A percentile compares a stretch with the other conserved stretches of the same genome.
Evolutionary conservation across 1,140 invertebrate species (phyloP).

Genomic region (Lepidostoma basale): DNA sequence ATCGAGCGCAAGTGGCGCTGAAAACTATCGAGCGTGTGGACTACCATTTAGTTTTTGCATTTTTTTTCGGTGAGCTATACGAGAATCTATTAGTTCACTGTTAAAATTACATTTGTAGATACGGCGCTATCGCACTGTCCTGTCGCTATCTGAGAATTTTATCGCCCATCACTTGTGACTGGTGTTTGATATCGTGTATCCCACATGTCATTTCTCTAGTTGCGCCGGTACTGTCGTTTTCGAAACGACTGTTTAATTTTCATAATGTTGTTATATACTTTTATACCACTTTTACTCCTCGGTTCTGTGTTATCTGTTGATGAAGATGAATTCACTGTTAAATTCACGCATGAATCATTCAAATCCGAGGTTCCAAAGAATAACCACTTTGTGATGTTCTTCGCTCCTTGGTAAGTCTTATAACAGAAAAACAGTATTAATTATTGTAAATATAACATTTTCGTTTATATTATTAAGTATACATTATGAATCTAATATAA

Average conservation of each 20-base stretch:
- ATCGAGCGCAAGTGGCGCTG: too few relatives aligned
- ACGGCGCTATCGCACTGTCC: too few relatives aligned
- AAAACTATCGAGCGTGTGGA: too few relatives aligned
- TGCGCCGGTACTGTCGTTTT: conserved; percentile 30
- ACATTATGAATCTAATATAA: too few relatives aligned
- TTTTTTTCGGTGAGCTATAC: too few relatives aligned
- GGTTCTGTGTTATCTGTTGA: conserved; percentile 20
- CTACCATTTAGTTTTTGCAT: too few relatives aligned
- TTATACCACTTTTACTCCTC: conserved; percentile 13
- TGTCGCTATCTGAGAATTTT: too few relatives aligned
- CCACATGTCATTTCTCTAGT: conserved; percentile 24
- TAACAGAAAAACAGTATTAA: neutral
- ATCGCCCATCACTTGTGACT: too few relatives aligned
- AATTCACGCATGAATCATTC: conserved; percentile 61
- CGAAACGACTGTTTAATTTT: neutral
- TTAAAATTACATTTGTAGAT: too few relatives aligned
- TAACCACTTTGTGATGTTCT: conserved; percentile 79
- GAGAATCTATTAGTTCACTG: too few relatives aligned
- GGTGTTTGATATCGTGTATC: conserved; percentile 6
- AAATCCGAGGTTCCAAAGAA: conserved; percentile 63
- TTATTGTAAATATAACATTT: neutral
- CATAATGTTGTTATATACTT: conserved; percentile 13
- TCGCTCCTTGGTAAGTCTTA: conserved; percentile 70
- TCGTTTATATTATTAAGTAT: neutral
- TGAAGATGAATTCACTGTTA: conserved; percentile 14